Conservation (phyloP, 2,888 invertebrate species). For the Phaonia tiefii region DNA sequence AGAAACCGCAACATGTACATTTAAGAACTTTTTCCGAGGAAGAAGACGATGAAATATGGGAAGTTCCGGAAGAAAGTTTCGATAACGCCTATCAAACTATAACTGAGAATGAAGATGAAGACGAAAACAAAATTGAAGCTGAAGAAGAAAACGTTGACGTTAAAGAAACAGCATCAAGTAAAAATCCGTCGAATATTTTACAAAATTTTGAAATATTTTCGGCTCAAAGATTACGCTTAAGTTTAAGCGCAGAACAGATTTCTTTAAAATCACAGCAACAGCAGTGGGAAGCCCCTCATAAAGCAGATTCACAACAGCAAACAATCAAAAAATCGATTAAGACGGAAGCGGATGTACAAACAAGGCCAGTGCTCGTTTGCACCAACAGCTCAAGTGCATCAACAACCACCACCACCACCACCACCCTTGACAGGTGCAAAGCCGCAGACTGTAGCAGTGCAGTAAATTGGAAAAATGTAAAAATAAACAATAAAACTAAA, state of each 20-base stretch:
- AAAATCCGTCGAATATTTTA: background rate
- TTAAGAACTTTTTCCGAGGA: slow-evolving; percentile 46
- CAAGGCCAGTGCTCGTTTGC: slow-evolving; percentile 49
- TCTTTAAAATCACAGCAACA: slow-evolving; percentile 67
- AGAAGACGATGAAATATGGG: slow-evolving; percentile 63
- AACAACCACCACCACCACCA: slow-evolving; percentile 21
- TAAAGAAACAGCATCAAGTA: too few relatives aligned
- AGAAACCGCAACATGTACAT: slow-evolving; percentile 33
- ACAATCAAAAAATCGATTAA: slow-evolving; percentile 69
- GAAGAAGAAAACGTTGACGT: background rate
- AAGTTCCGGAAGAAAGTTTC: slow-evolving; percentile 62
- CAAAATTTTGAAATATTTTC: slow-evolving; percentile 33
- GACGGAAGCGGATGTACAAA: slow-evolving; percentile 57
- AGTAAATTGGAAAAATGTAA: slow-evolving; percentile 57
- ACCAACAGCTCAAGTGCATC: slow-evolving; percentile 16
- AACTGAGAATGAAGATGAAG: slow-evolving; percentile 34
- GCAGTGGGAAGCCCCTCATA: slow-evolving; percentile 34
- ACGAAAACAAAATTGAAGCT: slow-evolving; percentile 1
- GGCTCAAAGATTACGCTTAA: slow-evolving; percentile 63
- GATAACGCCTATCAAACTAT: slow-evolving; percentile 70
- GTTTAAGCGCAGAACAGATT: slow-evolving; percentile 73
- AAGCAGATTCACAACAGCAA: slow-evolving; percentile 6
- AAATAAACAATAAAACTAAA: slow-evolving; percentile 41
- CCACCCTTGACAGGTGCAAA: slow-evolving; percentile 21
- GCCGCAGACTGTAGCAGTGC: slow-evolving; percentile 39